phyloP scores from a whole-genome alignment of 2,888 invertebrate genomes.

The Chaitophorus viminalis region DNA sequence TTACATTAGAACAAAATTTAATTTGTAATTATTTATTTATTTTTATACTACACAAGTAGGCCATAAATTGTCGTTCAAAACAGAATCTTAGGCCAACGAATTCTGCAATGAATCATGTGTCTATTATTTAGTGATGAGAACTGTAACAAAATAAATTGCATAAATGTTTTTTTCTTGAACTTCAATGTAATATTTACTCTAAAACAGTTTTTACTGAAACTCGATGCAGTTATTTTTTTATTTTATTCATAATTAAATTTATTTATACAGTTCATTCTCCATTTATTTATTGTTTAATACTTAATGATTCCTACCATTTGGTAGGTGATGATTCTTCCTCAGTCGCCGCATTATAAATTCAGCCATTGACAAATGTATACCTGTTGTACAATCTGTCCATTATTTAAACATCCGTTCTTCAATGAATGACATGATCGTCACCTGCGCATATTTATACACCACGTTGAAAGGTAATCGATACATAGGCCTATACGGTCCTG shows the following conservation, averaged over 20 bases:
- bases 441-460: constrained; percentile 62
- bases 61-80: constrained; percentile 50
- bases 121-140: constrained; percentile 52
- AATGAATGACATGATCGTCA: constrained; percentile 61
- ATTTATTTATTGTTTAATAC: constrained; percentile 59
- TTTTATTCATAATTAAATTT: constrained; percentile 49
- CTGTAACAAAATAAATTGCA: constrained; percentile 56
- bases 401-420: constrained; percentile 55
- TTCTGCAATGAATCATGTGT: constrained; percentile 55
- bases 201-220: constrained; percentile 60
- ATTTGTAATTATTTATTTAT: constrained; percentile 10
- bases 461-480: constrained; percentile 62
- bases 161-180: constrained; percentile 57
- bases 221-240: constrained; percentile 47
- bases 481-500: constrained; percentile 61
- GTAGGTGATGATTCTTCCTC: constrained; percentile 58
- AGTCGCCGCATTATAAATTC: constrained; percentile 38
- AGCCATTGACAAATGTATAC: constrained; percentile 57
- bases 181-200: constrained; percentile 48
- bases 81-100: constrained; percentile 57
- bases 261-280: constrained; percentile 60
- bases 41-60: constrained; percentile 48
- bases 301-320: constrained; percentile 62
- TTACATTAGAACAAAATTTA: constrained; percentile 44
- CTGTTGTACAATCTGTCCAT: constrained; percentile 59